A percentile compares a stretch with the other conserved stretches of the same genome.
Evolutionary conservation across 35 echinoderm and acorn worm genomes (phyloP).

Genomic region (Heliocidaris tuberculata): DNA sequence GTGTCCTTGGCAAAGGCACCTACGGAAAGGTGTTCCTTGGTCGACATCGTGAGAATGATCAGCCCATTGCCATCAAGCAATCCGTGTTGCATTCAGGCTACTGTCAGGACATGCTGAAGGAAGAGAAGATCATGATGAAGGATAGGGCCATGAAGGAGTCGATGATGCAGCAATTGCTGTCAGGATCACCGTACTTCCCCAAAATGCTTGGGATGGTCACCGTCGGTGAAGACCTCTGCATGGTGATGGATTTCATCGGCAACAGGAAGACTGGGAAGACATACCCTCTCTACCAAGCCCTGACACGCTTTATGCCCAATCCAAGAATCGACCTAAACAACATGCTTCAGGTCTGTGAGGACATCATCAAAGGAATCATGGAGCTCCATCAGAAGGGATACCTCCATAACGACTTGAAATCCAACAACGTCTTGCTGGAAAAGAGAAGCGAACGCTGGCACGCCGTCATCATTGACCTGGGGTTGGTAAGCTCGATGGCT

Average conservation of each 20-base stretch:
- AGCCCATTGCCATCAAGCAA: conserved; percentile 18
- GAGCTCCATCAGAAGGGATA: conserved; percentile 1
- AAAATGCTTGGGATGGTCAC: conserved; percentile 33
- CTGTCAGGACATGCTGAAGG: no score
- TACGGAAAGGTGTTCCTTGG: conserved; percentile 43
- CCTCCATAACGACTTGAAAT: conserved; percentile 25
- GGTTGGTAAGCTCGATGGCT: neutral
- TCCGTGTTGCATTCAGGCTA: neutral
- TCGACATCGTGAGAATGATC: neutral
- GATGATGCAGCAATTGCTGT: conserved; percentile 30
- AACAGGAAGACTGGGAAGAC: neutral
- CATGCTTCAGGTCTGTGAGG: conserved; percentile 20
- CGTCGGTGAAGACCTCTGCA: neutral
- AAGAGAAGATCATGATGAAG: conserved; percentile 6
- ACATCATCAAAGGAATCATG: conserved; percentile 29
- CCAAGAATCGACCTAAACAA: neutral
- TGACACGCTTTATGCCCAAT: neutral
- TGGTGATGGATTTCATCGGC: conserved; percentile 16
- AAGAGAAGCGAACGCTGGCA: neutral
- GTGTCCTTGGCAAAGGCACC: neutral
- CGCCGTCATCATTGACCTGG: conserved; percentile 14
- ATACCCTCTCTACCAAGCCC: neutral
- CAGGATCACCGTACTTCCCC: neutral
- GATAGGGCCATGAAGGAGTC: conserved; percentile 12
- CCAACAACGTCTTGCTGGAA: conserved; percentile 15